Evolutionary conservation across 2,888 invertebrate genomes (phyloP), one percentile per base, ranked within the genome.

Genomic region (Rhamphomyia laevipes): DNA sequence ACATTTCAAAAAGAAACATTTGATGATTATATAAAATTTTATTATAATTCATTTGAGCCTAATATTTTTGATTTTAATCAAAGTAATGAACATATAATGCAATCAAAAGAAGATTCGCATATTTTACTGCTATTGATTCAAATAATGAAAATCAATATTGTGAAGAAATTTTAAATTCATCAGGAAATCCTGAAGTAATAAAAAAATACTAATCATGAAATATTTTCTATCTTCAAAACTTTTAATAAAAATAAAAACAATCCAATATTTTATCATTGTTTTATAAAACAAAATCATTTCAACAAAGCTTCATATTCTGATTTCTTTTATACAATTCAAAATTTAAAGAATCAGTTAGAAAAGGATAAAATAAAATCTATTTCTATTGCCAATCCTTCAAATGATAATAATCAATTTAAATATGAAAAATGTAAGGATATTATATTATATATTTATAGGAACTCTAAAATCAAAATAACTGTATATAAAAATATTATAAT

Each of bases 191-290:
- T 13, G 46, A 49, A 27, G 6, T 42, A 42, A 27, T 47, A 3
- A 35, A n/a, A n/a, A 43, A 40, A 38, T 17, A 18, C 9, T 21
- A n/a, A 30, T 4, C 50, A 53, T 31, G 50, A 47, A 43, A 35
- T 53, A n/a, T 47, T 43, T 31, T 50, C 48, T 13, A 47, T 15
- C 21, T 46, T 40, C n/a, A 51, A 51, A 51, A 45, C 47, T 30
- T 21, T 21, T 4, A 47, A 43, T 42, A 30, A 12, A 16, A 46
- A n/a, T n/a, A 48, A 16, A 30, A 21, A 33, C 1, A 43, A 48
- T 10, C 38, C 44, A 46, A 27, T n/a, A 1, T 48, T 48, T 17
- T 50, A 47, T 27, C 47, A 53, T n/a, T 53, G 48, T 30, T 53
- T 53, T 21, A 42, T 50, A 11, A 53, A 51, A 42, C 30, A 44